Conservation (phyloP, 1,140 invertebrate species). For the Pseudomyrmex concolor region DNA sequence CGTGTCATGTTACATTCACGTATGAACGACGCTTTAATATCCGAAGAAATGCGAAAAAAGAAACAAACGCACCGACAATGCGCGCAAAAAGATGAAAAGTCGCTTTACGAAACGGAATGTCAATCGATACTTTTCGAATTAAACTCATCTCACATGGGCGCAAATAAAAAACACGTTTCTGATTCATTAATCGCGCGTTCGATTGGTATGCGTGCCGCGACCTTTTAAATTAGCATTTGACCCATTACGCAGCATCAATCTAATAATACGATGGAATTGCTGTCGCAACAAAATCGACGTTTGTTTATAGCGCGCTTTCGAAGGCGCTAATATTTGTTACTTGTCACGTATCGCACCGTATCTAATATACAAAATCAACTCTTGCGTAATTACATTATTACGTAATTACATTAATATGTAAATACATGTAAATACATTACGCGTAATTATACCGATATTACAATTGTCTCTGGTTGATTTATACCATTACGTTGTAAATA, state of each 20-base stretch:
- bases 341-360: too few relatives aligned
- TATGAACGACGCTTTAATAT: slow-evolving; percentile 57
- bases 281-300: slow-evolving; percentile 1
- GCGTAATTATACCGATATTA: too few relatives aligned
- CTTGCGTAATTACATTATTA: background rate
- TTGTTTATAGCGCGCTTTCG: too few relatives aligned
- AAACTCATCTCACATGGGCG: background rate
- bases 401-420: background rate
- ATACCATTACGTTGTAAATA: too few relatives aligned
- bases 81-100: too few relatives aligned
- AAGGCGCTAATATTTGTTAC: background rate
- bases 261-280: slow-evolving; percentile 27
- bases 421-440: background rate
- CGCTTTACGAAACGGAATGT: background rate
- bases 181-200: background rate
- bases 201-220: background rate
- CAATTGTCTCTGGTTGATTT: too few relatives aligned
- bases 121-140: background rate
- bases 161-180: background rate
- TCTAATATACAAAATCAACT: too few relatives aligned
- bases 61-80: too few relatives aligned
- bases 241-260: slow-evolving; percentile 29
- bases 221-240: slow-evolving; percentile 35
- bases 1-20: slow-evolving; percentile 55
- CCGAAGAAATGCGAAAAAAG: background rate